Evolutionary conservation across 2,888 invertebrate genomes (phyloP).

Genomic region (Pardosa pseudoannulata): DNA sequence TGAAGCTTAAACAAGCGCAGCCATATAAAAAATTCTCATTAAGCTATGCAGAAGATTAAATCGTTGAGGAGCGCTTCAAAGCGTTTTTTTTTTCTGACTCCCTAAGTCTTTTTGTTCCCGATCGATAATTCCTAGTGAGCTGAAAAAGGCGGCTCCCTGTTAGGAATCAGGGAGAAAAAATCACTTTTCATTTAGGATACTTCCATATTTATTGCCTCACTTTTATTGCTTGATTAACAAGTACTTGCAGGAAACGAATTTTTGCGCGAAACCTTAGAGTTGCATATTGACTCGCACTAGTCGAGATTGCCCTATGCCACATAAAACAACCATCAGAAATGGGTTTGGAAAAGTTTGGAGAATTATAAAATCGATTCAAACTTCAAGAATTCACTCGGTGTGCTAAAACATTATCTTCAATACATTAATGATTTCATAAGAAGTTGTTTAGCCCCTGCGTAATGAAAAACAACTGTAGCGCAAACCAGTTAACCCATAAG

Average conservation of each 20-base stretch:
- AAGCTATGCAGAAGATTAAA: conserved; percentile 70
- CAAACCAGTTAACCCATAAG: too few relatives aligned
- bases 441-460: too few relatives aligned
- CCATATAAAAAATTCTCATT: conserved; percentile 56
- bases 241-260: conserved; percentile 23
- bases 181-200: conserved; percentile 31
- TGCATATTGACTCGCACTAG: too few relatives aligned
- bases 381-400: too few relatives aligned
- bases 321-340: too few relatives aligned
- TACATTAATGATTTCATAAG: too few relatives aligned
- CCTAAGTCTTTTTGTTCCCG: conserved; percentile 40
- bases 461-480: too few relatives aligned
- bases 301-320: too few relatives aligned
- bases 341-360: too few relatives aligned
- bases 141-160: conserved; percentile 15
- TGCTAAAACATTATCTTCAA: too few relatives aligned
- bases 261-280: too few relatives aligned
- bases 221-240: conserved; percentile 23
- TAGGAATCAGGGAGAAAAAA: conserved; percentile 31
- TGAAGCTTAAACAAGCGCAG: conserved; percentile 58
- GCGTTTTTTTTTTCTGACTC: conserved; percentile 42
- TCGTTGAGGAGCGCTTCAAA: conserved; percentile 48
- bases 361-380: too few relatives aligned
- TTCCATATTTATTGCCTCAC: conserved; percentile 49
- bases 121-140: conserved; percentile 44